A percentile compares a stretch with the other conserved stretches of the same genome.
phyloP scores from a whole-genome alignment of 2,888 invertebrate species.

The Odontothrips loti region DNA sequence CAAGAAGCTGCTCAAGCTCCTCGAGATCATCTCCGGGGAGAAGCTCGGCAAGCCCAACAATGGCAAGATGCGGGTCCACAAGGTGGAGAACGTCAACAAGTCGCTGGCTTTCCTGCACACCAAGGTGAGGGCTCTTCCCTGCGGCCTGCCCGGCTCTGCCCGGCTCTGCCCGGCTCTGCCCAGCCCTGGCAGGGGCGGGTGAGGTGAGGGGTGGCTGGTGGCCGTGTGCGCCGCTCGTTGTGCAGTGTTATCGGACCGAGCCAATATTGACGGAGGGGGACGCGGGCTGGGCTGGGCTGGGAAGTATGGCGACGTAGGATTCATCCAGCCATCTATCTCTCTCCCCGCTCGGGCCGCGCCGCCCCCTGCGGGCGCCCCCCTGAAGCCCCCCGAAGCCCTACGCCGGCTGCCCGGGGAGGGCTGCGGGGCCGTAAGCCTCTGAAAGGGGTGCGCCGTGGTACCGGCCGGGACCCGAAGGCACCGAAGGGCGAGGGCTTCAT shows the following conservation, averaged over 20 bases:
- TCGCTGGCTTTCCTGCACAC: constrained; percentile 93
- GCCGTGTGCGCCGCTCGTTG: background rate
- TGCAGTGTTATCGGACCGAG: constrained; percentile 5
- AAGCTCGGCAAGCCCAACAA: constrained; percentile 94
- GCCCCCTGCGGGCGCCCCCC: too few relatives aligned
- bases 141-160: constrained; percentile 28
- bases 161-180: constrained; percentile 28
- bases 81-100: constrained; percentile 98
- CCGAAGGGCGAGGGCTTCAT: too few relatives aligned
- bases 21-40: constrained; percentile 98
- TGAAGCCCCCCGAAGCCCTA: too few relatives aligned
- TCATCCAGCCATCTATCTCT: too few relatives aligned
- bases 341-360: too few relatives aligned
- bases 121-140: constrained; percentile 64
- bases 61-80: constrained; percentile 95
- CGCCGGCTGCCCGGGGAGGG: too few relatives aligned
- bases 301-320: too few relatives aligned
- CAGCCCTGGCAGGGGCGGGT: too few relatives aligned
- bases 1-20: constrained; percentile 80
- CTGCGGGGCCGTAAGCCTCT: background rate
- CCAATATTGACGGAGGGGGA: constrained; percentile 31
- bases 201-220: too few relatives aligned
- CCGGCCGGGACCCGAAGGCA: too few relatives aligned
- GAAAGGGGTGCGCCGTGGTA: background rate
- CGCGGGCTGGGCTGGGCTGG: constrained; percentile 30